Evolutionary conservation across 1,140 invertebrate genomes (phyloP).

Genomic region (Microplitis mediator): DNA sequence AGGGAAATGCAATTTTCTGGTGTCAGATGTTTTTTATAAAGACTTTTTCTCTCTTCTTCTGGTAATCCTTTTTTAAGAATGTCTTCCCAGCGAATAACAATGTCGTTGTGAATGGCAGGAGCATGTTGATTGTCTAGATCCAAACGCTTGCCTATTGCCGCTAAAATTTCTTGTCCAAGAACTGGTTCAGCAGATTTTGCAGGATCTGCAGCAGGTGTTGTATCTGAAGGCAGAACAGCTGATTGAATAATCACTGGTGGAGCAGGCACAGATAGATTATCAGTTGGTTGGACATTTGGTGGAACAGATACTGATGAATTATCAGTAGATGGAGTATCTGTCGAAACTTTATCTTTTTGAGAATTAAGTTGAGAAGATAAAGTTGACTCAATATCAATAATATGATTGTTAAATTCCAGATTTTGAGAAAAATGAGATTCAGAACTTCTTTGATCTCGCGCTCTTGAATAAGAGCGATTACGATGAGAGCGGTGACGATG

Average conservation of each 20-base stretch:
- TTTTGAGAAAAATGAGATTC: too few species aligned
- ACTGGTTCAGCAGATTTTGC: background rate
- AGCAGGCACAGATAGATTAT: background rate
- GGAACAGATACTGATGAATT: background rate
- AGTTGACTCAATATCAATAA: background rate
- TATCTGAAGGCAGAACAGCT: background rate
- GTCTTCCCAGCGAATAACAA: background rate
- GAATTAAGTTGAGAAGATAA: background rate
- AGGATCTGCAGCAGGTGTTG: background rate
- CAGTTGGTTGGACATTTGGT: background rate
- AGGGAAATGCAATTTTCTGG: constrained; percentile 11
- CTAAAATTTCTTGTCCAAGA: background rate
- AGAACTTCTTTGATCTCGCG: too few species aligned
- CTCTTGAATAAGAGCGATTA: too few species aligned
- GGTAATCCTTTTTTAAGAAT: background rate
- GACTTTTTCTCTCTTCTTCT: background rate
- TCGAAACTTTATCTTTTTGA: background rate
- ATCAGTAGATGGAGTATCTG: background rate
- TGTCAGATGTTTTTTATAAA: constrained; percentile 12
- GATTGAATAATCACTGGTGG: background rate
- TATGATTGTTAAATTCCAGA: background rate
- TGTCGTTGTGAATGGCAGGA: background rate
- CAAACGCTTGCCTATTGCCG: background rate
- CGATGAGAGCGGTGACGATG: too few species aligned
- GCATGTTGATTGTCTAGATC: background rate